These are phyloP conservation scores for Cotesia congregata DNA, from an alignment of 2,888 invertebrate genomes.

Conservation along the genomic window DNA sequence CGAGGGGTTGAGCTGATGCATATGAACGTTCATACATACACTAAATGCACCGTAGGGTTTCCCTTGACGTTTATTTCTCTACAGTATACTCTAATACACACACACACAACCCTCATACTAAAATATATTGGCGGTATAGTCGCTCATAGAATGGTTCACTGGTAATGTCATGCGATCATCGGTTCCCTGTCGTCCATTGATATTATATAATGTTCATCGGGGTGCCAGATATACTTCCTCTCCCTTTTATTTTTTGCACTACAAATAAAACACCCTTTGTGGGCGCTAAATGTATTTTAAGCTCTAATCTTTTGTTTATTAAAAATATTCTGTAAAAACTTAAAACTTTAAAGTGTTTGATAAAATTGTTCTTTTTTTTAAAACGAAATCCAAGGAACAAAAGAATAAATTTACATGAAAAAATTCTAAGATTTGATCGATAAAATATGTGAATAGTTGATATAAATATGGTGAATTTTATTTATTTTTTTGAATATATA, in stretches of 20 bases:
- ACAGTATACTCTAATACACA: conserved; percentile 15
- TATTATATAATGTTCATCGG: conserved; percentile 53
- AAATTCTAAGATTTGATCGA: not conserved
- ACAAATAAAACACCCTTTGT: conserved; percentile 4
- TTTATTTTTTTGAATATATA: not conserved
- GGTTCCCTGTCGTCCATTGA: conserved; percentile 63
- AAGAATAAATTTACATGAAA: conserved; percentile 1
- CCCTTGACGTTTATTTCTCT: conserved; percentile 25
- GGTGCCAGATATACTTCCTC: conserved; percentile 2
- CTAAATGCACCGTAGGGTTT: conserved; percentile 47
- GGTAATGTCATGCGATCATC: conserved; percentile 68
- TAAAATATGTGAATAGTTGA: conserved; percentile 1
- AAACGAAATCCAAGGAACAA: not conserved
- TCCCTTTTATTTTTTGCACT: conserved; percentile 38
- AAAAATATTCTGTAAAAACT: not conserved
- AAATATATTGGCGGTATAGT: conserved; percentile 44
- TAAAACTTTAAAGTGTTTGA: no score
- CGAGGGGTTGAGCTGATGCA: conserved; percentile 29
- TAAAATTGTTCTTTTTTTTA: not conserved
- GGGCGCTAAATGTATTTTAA: conserved; percentile 38
- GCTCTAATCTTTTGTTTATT: not conserved
- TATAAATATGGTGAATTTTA: not conserved
- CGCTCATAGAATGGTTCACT: conserved; percentile 67
- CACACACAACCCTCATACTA: conserved; percentile 20
- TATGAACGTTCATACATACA: conserved; percentile 35